A percentile compares a stretch with the other conserved stretches of the same genome.
These are phyloP conservation scores for Hexactinellida sp. DNA, from an alignment of 37 sponge, comb jelly and placozoan species.

Conservation along the genomic window DNA sequence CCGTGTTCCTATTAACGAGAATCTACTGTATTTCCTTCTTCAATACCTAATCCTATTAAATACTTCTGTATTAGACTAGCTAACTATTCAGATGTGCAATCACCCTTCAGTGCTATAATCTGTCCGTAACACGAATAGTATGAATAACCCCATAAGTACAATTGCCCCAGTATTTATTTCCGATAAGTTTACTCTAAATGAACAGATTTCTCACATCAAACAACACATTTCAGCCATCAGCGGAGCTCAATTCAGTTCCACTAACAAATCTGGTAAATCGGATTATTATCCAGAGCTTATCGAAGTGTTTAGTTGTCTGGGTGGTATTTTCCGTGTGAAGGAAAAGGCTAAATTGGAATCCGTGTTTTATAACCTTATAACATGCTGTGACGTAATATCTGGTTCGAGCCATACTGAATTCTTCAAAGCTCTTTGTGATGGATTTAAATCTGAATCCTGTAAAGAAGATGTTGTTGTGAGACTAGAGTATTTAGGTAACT, in stretches of 20 bases:
- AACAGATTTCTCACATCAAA: not conserved
- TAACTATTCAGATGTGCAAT: too few species aligned
- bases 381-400: not conserved
- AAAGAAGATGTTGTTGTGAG: not conserved
- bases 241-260: not conserved
- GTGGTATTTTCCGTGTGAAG: not conserved
- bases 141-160: not conserved
- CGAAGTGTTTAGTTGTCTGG: not conserved
- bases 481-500: slow-evolving; percentile 11
- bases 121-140: not conserved
- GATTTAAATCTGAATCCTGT: not conserved
- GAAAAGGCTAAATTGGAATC: not conserved
- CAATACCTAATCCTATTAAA: too few species aligned
- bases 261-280: not conserved
- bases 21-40: too few species aligned
- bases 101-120: not conserved
- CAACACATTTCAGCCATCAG: not conserved
- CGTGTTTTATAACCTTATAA: not conserved
- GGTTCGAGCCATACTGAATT: not conserved
- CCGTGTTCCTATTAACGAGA: too few species aligned
- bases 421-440: not conserved
- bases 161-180: not conserved
- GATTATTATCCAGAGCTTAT: not conserved
- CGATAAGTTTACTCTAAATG: not conserved
- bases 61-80: too few species aligned